Evolutionary conservation across 2,888 invertebrate genomes (phyloP).

Genomic region (Holacanthella duospinosa): DNA sequence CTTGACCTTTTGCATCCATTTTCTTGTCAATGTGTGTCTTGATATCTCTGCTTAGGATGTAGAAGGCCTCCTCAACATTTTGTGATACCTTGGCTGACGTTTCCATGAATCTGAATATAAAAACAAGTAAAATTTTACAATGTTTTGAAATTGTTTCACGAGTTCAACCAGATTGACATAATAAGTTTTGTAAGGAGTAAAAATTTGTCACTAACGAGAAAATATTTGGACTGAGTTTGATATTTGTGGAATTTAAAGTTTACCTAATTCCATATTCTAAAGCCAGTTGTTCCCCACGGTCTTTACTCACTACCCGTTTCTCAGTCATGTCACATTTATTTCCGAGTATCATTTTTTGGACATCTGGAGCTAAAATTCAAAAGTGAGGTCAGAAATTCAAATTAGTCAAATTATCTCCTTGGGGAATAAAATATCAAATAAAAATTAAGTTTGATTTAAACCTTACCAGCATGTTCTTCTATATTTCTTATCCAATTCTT

Average conservation of each 20-base stretch:
- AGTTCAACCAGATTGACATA: neutral
- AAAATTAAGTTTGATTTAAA: neutral
- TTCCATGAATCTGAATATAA: slow-evolving; percentile 71
- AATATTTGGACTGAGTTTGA: too few relatives aligned
- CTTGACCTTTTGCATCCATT: slow-evolving; percentile 55
- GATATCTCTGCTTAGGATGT: slow-evolving; percentile 91
- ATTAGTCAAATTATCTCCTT: neutral
- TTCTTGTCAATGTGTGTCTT: slow-evolving; percentile 97
- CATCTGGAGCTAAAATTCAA: slow-evolving; percentile 64
- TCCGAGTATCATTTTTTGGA: slow-evolving; percentile 96
- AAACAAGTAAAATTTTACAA: neutral
- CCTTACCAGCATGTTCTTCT: slow-evolving; percentile 19
- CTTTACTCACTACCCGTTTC: slow-evolving; percentile 69
- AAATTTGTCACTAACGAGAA: neutral
- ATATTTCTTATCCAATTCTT: slow-evolving; percentile 99
- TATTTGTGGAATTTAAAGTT: too few relatives aligned
- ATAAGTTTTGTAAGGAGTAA: too few relatives aligned
- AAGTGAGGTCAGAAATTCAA: neutral
- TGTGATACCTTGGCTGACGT: slow-evolving; percentile 96
- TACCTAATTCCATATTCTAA: slow-evolving; percentile 85
- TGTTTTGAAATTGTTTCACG: too few relatives aligned
- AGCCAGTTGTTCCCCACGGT: slow-evolving; percentile 91
- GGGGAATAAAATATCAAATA: neutral
- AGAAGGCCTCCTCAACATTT: slow-evolving; percentile 96
- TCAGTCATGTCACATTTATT: slow-evolving; percentile 98